Evolutionary conservation across 2,113 vertebrate genomes (phyloP).

Genomic region (Actenoides hombroni): DNA sequence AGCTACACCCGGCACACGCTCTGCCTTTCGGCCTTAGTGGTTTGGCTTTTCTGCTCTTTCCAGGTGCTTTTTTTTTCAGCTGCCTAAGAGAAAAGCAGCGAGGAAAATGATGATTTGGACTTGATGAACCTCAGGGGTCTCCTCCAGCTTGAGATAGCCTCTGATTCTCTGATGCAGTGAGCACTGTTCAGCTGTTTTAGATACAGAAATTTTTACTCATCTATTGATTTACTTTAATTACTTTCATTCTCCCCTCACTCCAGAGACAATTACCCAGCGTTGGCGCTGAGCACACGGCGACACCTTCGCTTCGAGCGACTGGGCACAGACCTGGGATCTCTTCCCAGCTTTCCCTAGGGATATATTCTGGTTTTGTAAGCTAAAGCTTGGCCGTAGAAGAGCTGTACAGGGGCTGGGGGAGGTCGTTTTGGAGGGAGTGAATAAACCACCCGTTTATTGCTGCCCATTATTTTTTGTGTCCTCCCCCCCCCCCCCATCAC

Average conservation of each 20-base stretch:
- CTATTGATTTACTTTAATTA: neutral
- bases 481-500: neutral
- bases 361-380: neutral
- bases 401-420: neutral
- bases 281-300: neutral
- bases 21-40: accelerated
- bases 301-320: neutral
- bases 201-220: neutral
- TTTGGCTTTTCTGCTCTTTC: neutral
- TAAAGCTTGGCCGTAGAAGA: neutral
- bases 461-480: neutral
- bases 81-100: accelerated
- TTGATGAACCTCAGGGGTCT: neutral
- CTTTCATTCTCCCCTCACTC: neutral
- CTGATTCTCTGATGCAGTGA: neutral
- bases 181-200: neutral
- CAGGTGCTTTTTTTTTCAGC: accelerated
- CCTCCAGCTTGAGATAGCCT: neutral
- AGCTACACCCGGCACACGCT: accelerated
- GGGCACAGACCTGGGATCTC: neutral
- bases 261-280: neutral
- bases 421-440: neutral
- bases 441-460: neutral
- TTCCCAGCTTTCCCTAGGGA: neutral
- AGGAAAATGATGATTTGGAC: too few relatives aligned